Percentiles rank a stretch among this genome's conserved stretches.
Evolutionary conservation across 2,888 invertebrate genomes (phyloP).

Genomic region (Yponomeuta malinellus): DNA sequence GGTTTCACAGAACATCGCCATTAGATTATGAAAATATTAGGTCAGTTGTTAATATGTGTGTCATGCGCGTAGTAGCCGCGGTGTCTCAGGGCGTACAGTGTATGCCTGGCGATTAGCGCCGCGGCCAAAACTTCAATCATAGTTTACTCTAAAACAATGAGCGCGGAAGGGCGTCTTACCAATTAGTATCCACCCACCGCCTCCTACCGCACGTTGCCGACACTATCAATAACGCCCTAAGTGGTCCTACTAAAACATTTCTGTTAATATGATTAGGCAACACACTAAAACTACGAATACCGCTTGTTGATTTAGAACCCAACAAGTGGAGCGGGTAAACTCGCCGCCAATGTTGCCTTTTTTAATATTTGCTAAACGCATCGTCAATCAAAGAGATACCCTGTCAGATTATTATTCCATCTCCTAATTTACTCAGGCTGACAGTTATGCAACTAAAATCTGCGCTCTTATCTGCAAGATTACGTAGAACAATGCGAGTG

Average conservation of each 20-base stretch:
- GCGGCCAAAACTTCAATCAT: slow-evolving; percentile 72
- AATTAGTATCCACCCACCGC: slow-evolving; percentile 71
- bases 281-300: slow-evolving; percentile 22
- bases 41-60: slow-evolving; percentile 73
- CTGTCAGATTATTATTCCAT: slow-evolving; percentile 62
- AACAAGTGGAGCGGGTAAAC: background rate
- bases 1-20: slow-evolving; percentile 76
- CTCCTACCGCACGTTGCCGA: slow-evolving; percentile 58
- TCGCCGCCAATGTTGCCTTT: background rate
- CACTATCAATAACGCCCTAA: slow-evolving; percentile 40
- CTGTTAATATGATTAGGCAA: slow-evolving; percentile 47
- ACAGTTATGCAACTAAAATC: slow-evolving; percentile 70
- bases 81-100: slow-evolving; percentile 24
- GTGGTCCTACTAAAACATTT: slow-evolving; percentile 54
- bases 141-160: slow-evolving; percentile 74
- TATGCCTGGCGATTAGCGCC: slow-evolving; percentile 65
- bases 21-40: slow-evolving; percentile 77
- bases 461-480: slow-evolving; percentile 59
- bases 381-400: slow-evolving; percentile 60
- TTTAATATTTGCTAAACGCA: slow-evolving; percentile 29
- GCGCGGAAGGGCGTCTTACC: slow-evolving; percentile 66
- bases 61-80: slow-evolving; percentile 55
- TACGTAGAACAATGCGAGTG: slow-evolving; percentile 67
- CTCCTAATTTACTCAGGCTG: slow-evolving; percentile 57
- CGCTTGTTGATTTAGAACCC: background rate